Conservation (phyloP, 1,140 invertebrate genomes). For the Caenorhabditis tropicalis region DNA sequence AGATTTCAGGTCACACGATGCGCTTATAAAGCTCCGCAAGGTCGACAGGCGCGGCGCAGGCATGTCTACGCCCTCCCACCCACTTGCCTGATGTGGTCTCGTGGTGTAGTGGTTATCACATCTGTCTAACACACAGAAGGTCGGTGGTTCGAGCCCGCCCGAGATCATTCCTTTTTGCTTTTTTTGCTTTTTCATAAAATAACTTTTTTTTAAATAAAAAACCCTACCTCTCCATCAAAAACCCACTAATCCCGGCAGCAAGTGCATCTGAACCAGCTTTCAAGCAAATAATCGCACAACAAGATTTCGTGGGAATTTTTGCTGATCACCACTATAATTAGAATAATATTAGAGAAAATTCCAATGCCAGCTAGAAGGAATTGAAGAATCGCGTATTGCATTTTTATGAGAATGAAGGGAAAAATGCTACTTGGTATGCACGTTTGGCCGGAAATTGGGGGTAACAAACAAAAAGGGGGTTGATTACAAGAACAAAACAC, state of each 20-base stretch:
- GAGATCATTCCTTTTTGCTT: conserved; percentile 54
- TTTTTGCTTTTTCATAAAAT: neutral
- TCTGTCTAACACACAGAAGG: conserved; percentile 64
- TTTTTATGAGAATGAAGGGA: neutral
- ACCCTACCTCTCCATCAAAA: no score
- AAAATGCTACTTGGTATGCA: neutral
- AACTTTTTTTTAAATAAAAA: no score
- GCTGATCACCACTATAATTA: neutral
- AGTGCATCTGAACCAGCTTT: neutral
- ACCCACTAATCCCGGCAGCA: no score
- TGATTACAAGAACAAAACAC: neutral
- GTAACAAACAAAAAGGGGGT: neutral
- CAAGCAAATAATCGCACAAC: neutral
- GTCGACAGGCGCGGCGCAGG: neutral
- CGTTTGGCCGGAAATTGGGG: neutral
- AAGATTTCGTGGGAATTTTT: neutral
- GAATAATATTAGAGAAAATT: neutral
- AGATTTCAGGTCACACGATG: neutral
- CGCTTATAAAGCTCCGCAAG: neutral
- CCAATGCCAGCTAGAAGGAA: neutral
- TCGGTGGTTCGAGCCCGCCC: conserved; percentile 62
- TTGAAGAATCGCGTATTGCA: neutral
- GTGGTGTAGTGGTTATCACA: conserved; percentile 60
- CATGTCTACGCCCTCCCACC: neutral
- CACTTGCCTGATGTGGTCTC: neutral